A percentile compares a stretch with the other conserved stretches of the same genome.
Evolutionary conservation across 2,797 vertebrate species (phyloP).

Genomic region (Glossophaga mutica): DNA sequence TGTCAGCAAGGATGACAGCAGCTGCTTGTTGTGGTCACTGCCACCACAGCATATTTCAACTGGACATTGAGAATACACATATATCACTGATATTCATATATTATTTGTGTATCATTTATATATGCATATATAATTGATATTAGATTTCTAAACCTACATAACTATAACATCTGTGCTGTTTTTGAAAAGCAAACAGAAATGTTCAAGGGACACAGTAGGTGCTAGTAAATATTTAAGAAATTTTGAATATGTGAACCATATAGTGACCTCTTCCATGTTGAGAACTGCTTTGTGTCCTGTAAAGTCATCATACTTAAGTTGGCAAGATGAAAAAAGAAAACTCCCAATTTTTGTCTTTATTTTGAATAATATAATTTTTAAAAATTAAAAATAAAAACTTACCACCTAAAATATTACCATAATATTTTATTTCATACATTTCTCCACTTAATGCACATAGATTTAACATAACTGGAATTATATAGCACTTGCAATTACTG

Average conservation of each 20-base stretch:
- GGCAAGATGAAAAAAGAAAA: neutral
- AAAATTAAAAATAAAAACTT: neutral
- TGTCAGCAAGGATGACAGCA: neutral
- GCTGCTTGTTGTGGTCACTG: neutral
- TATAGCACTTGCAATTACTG: neutral
- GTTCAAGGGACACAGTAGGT: neutral
- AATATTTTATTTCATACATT: neutral
- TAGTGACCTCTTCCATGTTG: neutral
- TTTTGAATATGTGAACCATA: neutral
- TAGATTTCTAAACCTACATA: neutral
- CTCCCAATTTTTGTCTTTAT: neutral
- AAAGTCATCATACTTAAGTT: neutral
- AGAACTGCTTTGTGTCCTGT: neutral
- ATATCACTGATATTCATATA: neutral
- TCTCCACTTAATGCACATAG: slow-evolving; percentile 21
- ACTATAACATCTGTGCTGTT: neutral
- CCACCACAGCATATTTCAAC: neutral
- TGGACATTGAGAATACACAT: neutral
- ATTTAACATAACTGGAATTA: slow-evolving; percentile 20
- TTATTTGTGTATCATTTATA: neutral
- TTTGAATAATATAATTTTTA: neutral
- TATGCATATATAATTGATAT: neutral
- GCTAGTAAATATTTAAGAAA: neutral
- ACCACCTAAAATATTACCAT: neutral
- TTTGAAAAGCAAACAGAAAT: neutral